Evolutionary conservation across 2,888 invertebrate genomes (phyloP).

Genomic region (Chesias legatella): DNA sequence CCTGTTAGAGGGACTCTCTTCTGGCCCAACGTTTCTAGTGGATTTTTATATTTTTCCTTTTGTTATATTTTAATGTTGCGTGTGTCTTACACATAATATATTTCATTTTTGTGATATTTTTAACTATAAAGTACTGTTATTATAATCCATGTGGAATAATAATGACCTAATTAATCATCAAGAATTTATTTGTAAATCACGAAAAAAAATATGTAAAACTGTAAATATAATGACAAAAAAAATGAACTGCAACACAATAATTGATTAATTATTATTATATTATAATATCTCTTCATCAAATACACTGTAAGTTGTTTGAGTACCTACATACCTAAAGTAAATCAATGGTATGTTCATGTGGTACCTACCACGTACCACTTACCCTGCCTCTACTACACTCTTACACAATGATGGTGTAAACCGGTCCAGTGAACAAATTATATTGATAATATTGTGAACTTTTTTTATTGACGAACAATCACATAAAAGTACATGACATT

Average conservation of each 20-base stretch:
- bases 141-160: constrained; percentile 78
- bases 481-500: constrained; percentile 81
- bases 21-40: constrained; percentile 80
- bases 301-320: constrained; percentile 77
- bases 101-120: constrained; percentile 82
- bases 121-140: constrained; percentile 82
- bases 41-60: constrained; percentile 78
- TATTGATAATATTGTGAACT: constrained; percentile 79
- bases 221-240: constrained; percentile 80
- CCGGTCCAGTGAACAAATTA: constrained; percentile 81
- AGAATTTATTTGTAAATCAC: constrained; percentile 81
- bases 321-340: no score
- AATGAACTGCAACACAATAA: constrained; percentile 79
- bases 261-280: constrained; percentile 44
- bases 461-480: constrained; percentile 79
- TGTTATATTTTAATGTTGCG: constrained; percentile 81
- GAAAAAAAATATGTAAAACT: constrained; percentile 79
- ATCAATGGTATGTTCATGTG: constrained; percentile 70
- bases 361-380: no score
- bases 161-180: constrained; percentile 81
- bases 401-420: constrained; percentile 70
- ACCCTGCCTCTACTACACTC: no score
- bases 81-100: constrained; percentile 82
- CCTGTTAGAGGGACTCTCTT: constrained; percentile 79
- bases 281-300: constrained; percentile 73